Evolutionary conservation across 2,113 vertebrate species (phyloP).

Genomic region (Quiscalus mexicanus): DNA sequence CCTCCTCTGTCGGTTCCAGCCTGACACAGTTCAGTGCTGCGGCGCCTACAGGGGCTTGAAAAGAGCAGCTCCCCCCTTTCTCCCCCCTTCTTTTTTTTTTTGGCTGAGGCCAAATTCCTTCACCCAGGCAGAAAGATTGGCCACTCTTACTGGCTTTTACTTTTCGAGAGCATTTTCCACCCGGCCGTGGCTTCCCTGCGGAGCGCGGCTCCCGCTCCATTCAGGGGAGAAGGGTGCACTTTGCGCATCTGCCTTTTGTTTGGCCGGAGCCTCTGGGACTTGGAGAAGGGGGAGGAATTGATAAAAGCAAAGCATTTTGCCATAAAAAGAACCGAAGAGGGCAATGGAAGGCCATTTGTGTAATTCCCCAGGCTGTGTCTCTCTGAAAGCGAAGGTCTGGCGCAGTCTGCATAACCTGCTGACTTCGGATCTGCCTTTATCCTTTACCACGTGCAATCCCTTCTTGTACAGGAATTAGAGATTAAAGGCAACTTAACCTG

Average conservation of each 20-base stretch:
- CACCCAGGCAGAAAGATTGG: slow-evolving; percentile 65
- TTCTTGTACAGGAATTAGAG: slow-evolving; percentile 76
- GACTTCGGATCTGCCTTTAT: slow-evolving; percentile 72
- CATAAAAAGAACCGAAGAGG: slow-evolving; percentile 79
- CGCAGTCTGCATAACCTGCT: slow-evolving; percentile 69
- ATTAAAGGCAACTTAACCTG: slow-evolving; percentile 78
- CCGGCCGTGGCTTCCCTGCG: not conserved
- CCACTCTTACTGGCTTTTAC: slow-evolving; percentile 11
- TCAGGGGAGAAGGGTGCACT: slow-evolving; percentile 60
- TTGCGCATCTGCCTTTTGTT: slow-evolving; percentile 70
- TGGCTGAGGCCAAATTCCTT: slow-evolving; percentile 61
- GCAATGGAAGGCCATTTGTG: slow-evolving; percentile 78
- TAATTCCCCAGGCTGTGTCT: slow-evolving; percentile 80
- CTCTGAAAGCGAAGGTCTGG: slow-evolving; percentile 80
- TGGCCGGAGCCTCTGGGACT: slow-evolving; percentile 74
- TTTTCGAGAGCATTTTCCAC: not conserved
- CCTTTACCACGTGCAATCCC: slow-evolving; percentile 51
- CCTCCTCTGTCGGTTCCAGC: not conserved
- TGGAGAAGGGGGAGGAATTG: slow-evolving; percentile 62
- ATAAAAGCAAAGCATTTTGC: slow-evolving; percentile 82
- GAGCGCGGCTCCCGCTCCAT: slow-evolving; percentile 35
- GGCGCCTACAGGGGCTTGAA: slow-evolving; percentile 60
- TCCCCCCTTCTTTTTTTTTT: not conserved
- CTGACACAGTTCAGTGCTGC: slow-evolving; percentile 33
- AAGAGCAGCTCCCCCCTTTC: slow-evolving; percentile 47